These are phyloP conservation scores for Aphaenogaster rudis DNA, from an alignment of 1,140 invertebrate species.

Conservation along the genomic window DNA sequence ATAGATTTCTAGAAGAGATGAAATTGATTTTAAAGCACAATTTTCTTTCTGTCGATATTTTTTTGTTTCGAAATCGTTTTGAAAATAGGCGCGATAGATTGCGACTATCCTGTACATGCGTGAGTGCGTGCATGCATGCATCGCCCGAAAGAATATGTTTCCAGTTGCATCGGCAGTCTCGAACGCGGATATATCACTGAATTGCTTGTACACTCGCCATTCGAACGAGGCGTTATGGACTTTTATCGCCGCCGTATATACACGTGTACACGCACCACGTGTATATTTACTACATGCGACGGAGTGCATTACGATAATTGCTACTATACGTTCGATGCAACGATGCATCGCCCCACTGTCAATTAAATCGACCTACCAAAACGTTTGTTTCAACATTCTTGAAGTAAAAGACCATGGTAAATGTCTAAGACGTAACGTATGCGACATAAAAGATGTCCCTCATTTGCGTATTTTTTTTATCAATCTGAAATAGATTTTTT, in stretches of 20 bases:
- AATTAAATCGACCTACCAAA: constrained; percentile 18
- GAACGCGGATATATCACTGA: constrained; percentile 53
- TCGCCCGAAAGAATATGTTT: constrained; percentile 32
- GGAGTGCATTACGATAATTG: constrained; percentile 49
- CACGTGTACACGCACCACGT: not conserved
- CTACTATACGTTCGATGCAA: not conserved
- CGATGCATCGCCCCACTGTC: not conserved
- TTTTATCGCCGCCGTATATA: constrained; percentile 53
- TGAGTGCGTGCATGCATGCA: not conserved
- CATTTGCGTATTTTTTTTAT: not conserved
- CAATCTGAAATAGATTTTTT: not conserved
- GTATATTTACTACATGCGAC: constrained; percentile 33
- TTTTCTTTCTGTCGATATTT: not conserved
- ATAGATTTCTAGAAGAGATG: not conserved
- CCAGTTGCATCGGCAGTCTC: constrained; percentile 42
- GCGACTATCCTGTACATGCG: not conserved
- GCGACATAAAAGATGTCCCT: not conserved
- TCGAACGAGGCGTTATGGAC: constrained; percentile 35
- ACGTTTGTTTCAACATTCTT: not conserved
- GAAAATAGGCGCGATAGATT: not conserved
- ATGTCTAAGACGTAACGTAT: not conserved
- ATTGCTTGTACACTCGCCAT: constrained; percentile 40
- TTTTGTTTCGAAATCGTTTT: not conserved
- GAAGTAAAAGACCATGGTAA: not conserved
- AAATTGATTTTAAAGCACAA: not conserved